Conservation (phyloP, 1,140 invertebrate genomes). For the Caenorhabditis elegans region WBcel235 BX284603.4:5926501-5927000, state of each 20-base stretch:
- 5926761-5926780: conserved; percentile 25
- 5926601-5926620: conserved; percentile 34
- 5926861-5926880: neutral
- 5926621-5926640: neutral
- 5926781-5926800: neutral
- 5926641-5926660: conserved; percentile 39
- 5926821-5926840: neutral
- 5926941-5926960: neutral
- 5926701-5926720: conserved; percentile 38
- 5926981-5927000: conserved; percentile 9
- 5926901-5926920: neutral
- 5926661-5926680: conserved; percentile 11
- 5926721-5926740: neutral
- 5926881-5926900: conserved; percentile 10
- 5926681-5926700: conserved; percentile 40
- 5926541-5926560: neutral
- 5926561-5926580: conserved; percentile 36
- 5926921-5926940: neutral
- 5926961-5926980: neutral
- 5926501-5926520: conserved; percentile 28
- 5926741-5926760: conserved; percentile 40
- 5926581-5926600: conserved; percentile 34
- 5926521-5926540: conserved; percentile 13
- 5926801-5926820: conserved; percentile 2
- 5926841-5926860: neutral